Evolutionary conservation across 1,140 invertebrate species (phyloP), one percentile per base, ranked within the genome.

Genomic region (Dermatophagoides farinae): DNA sequence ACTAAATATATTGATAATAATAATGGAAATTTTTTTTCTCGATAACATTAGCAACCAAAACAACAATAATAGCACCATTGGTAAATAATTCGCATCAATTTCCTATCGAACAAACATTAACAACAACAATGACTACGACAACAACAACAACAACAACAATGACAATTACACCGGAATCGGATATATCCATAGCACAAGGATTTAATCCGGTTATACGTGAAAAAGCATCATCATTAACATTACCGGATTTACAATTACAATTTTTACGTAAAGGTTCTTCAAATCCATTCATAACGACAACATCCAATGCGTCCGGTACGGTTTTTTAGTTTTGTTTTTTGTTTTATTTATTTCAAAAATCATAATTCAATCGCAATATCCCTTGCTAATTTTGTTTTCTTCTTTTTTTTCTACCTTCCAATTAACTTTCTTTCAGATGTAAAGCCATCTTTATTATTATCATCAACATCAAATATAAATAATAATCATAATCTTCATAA

Each of bases 331-430:
- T 50, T 50, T 50, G 47, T 50, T 20, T 20, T 50, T 50, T 8
- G 14, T 44, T 44, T 38, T 6, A 43, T 41, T 40, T 23, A n/a
- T n/a, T n/a, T n/a, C n/a, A n/a, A n/a, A n/a, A n/a, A n/a, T n/a
- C n/a, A n/a, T n/a, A n/a, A n/a, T n/a, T 60, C 40, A 60, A 60
- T 49, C 46, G 57, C 11, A 60, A 60, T 22, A 60, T 60, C n/a
- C n/a, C n/a, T n/a, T n/a, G 5, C 25, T 60, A 38, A 6, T 6
- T 22, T 60, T 43, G 22, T 10, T 60, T 11, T 60, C 57, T 8
- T 43, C 57, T 6, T 25, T 60, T 6, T 43, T 43, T 6, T 43
- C 57, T 12, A 22, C 9, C 5, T 31, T 31, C 31, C 31, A 31
- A n/a, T n/a, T n/a, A 31, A 31, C 31, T 31, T 31, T 31, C 31